Evolutionary conservation across 2,113 vertebrate species (phyloP).

Genomic region (Coryphaenoides rupestris): DNA sequence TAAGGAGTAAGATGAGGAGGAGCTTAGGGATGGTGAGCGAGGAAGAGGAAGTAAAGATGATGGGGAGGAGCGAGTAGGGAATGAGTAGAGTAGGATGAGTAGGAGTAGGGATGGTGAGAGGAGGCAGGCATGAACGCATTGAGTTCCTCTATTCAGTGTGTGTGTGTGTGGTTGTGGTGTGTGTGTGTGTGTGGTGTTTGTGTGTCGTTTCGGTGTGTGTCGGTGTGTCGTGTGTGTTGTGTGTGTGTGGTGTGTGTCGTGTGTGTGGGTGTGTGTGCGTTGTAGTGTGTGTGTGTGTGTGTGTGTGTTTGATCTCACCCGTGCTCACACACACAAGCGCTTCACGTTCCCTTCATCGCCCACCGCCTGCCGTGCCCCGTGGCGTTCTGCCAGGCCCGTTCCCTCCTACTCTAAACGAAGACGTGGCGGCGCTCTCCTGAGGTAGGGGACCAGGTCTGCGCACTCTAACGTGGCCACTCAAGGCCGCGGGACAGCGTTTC

Average conservation of each 20-base stretch:
- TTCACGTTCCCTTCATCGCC: slow-evolving; percentile 96
- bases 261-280: background rate
- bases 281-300: background rate
- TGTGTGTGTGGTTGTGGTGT: too few species aligned
- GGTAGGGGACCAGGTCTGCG: slow-evolving; percentile 94
- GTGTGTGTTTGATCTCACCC: slow-evolving; percentile 44
- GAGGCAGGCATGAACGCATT: too few species aligned
- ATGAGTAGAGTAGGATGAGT: too few species aligned
- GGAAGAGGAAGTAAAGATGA: too few species aligned
- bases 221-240: background rate
- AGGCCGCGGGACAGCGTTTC: slow-evolving; percentile 85
- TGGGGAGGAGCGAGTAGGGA: too few species aligned
- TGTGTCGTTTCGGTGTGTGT: background rate
- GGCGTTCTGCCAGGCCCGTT: slow-evolving; percentile 95
- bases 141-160: too few species aligned
- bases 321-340: slow-evolving; percentile 92
- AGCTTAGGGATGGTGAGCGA: too few species aligned
- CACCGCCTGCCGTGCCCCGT: slow-evolving; percentile 93
- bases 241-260: background rate
- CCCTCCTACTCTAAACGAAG: slow-evolving; percentile 93
- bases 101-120: too few species aligned
- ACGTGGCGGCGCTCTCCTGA: slow-evolving; percentile 91
- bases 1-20: too few species aligned
- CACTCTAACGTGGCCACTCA: slow-evolving; percentile 92
- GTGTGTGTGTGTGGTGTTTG: too few species aligned